Evolutionary conservation across 1,140 invertebrate genomes (phyloP).

Genomic region (Ips typographus): DNA sequence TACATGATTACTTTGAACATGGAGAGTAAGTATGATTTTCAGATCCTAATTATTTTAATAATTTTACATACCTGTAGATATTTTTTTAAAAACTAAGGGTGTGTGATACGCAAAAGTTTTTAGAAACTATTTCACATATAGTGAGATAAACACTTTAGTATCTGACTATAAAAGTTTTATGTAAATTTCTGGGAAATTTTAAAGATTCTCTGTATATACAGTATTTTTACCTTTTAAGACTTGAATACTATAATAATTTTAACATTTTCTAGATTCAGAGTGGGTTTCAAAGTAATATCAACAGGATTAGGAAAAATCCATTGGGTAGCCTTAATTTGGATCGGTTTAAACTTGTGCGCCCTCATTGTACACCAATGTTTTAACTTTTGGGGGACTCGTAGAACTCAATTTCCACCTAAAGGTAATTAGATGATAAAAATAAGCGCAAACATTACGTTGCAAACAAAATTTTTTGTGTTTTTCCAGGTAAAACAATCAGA

Average conservation of each 20-base stretch:
- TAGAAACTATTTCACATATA: too few relatives aligned
- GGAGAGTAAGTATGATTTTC: conserved; percentile 58
- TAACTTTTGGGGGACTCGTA: conserved; percentile 56
- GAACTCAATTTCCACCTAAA: conserved; percentile 45
- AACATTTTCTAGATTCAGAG: conserved; percentile 52
- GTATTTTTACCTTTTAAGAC: too few relatives aligned
- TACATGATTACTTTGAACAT: conserved; percentile 70
- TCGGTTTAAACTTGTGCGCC: conserved; percentile 56
- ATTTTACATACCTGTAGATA: too few relatives aligned
- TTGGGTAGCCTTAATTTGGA: conserved; percentile 59
- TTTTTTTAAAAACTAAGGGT: too few relatives aligned
- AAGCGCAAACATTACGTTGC: too few relatives aligned
- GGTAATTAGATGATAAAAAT: conserved; percentile 40
- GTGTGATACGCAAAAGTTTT: too few relatives aligned
- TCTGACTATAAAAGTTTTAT: too few relatives aligned
- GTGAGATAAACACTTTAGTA: too few relatives aligned
- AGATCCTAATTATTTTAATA: not conserved
- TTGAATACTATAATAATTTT: not conserved
- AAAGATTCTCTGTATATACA: too few relatives aligned
- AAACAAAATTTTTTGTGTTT: not conserved
- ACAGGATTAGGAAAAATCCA: conserved; percentile 60
- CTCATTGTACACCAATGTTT: conserved; percentile 59
- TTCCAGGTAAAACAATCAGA: conserved; percentile 38
- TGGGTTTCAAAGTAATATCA: conserved; percentile 59
- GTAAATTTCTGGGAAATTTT: too few relatives aligned